phyloP scores from a whole-genome alignment of 2,888 invertebrate genomes.

The Lypha dubia region DNA sequence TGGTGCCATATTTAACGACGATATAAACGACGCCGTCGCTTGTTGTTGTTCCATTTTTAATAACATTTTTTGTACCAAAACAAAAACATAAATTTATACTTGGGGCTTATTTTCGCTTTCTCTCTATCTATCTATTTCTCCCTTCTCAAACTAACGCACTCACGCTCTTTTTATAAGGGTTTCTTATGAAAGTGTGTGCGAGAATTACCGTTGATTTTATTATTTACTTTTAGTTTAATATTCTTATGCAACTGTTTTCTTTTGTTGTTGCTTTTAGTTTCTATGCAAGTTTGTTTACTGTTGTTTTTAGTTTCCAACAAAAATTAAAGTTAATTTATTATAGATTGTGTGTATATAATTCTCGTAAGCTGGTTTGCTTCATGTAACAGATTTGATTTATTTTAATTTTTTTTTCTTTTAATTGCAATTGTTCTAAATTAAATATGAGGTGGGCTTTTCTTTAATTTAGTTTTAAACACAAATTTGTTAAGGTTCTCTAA shows the following conservation, averaged over 20 bases:
- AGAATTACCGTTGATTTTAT: not conserved
- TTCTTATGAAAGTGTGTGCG: not conserved
- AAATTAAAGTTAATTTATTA: not conserved
- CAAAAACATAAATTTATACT: slow-evolving; percentile 53
- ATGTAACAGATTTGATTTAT: not conserved
- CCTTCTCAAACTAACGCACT: not conserved
- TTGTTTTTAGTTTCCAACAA: not conserved
- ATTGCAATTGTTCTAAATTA: not conserved
- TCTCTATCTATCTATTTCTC: no score
- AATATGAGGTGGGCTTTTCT: slow-evolving; percentile 17
- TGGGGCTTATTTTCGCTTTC: not conserved
- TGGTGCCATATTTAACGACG: slow-evolving; percentile 95
- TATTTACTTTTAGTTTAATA: not conserved
- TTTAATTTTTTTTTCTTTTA: not conserved
- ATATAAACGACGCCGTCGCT: slow-evolving; percentile 91
- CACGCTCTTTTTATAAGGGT: not conserved
- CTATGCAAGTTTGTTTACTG: not conserved
- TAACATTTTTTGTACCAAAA: slow-evolving; percentile 86
- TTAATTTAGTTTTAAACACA: slow-evolving; percentile 15
- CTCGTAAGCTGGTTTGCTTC: slow-evolving; percentile 35
- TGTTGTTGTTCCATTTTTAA: slow-evolving; percentile 94
- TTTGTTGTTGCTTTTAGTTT: not conserved
- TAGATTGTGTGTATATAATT: slow-evolving; percentile 32
- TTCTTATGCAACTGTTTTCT: not conserved
- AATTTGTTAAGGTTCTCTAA: slow-evolving; percentile 31